phyloP scores from a whole-genome alignment of 2,888 invertebrate species.

The Copidosoma aretas region DNA sequence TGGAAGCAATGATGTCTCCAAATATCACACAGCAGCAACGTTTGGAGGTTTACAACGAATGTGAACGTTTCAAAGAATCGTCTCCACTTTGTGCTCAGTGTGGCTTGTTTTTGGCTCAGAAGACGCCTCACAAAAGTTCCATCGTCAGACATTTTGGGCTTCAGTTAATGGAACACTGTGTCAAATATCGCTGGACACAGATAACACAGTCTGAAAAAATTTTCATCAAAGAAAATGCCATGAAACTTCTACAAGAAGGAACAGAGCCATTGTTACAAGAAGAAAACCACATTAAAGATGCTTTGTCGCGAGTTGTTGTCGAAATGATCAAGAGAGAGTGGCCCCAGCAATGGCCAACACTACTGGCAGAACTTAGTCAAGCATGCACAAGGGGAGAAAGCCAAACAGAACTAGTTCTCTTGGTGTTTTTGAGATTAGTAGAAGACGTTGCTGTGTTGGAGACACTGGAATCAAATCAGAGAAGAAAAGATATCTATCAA shows the following conservation, averaged over 20 bases:
- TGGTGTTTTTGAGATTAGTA: slow-evolving; percentile 86
- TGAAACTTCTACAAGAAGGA: slow-evolving; percentile 80
- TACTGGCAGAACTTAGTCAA: slow-evolving; percentile 82
- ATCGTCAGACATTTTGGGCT: slow-evolving; percentile 89
- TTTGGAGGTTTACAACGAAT: slow-evolving; percentile 83
- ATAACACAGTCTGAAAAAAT: slow-evolving; percentile 87
- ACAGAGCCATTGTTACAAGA: slow-evolving; percentile 77
- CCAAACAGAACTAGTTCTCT: slow-evolving; percentile 88
- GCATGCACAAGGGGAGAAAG: slow-evolving; percentile 83
- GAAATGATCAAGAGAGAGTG: slow-evolving; percentile 97
- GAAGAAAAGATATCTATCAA: slow-evolving; percentile 89
- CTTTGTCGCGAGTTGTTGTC: slow-evolving; percentile 87
- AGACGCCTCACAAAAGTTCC: slow-evolving; percentile 72
- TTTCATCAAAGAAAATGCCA: slow-evolving; percentile 90
- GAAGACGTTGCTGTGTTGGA: slow-evolving; percentile 93
- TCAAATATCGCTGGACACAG: slow-evolving; percentile 91
- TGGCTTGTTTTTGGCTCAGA: slow-evolving; percentile 80
- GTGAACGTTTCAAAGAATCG: slow-evolving; percentile 83
- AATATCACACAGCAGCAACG: slow-evolving; percentile 77
- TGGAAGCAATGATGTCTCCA: slow-evolving; percentile 84
- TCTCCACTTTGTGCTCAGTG: slow-evolving; percentile 89
- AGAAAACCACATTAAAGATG: slow-evolving; percentile 81
- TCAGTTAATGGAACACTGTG: slow-evolving; percentile 90
- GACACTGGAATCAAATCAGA: slow-evolving; percentile 85
- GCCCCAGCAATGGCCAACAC: slow-evolving; percentile 95